These are phyloP conservation scores for Cydia splendana DNA, from an alignment of 1,140 invertebrate species.

Conservation along the genomic window DNA sequence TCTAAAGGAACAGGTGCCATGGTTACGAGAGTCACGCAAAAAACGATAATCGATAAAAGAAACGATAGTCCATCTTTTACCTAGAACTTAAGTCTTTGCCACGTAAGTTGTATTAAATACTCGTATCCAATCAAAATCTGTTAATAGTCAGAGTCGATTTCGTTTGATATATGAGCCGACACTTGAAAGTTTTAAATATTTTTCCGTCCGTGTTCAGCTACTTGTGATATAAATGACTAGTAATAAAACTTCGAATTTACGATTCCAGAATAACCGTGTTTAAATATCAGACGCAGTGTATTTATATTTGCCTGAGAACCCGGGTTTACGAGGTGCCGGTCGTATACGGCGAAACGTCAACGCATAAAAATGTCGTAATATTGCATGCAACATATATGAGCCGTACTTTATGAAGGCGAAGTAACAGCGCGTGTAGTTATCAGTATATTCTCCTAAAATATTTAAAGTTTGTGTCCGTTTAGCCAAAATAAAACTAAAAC, in stretches of 20 bases:
- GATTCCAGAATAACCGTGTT: conserved; percentile 50
- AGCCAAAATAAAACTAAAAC: too few relatives aligned
- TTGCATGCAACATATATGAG: conserved; percentile 66
- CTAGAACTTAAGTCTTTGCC: too few relatives aligned
- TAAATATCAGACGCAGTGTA: conserved; percentile 58
- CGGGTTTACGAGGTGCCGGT: conserved; percentile 62
- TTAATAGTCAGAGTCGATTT: too few relatives aligned
- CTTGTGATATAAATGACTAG: neutral
- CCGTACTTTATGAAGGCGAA: conserved; percentile 49
- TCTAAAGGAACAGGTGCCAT: neutral
- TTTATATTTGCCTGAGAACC: conserved; percentile 64
- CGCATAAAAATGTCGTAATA: conserved; percentile 70
- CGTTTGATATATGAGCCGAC: too few relatives aligned
- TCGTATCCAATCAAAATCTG: too few relatives aligned
- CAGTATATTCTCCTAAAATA: neutral
- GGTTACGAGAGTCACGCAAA: neutral
- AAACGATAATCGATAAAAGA: neutral
- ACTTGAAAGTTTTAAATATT: neutral
- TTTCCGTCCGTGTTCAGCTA: neutral
- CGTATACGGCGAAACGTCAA: conserved; percentile 51
- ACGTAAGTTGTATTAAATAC: too few relatives aligned
- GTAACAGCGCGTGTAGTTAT: neutral
- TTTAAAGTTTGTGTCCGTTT: too few relatives aligned
- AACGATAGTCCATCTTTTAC: neutral
- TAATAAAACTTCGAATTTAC: conserved; percentile 36